Evolutionary conservation across 2,797 vertebrate species (phyloP).

Genomic region (Sebastes cheni): DNA sequence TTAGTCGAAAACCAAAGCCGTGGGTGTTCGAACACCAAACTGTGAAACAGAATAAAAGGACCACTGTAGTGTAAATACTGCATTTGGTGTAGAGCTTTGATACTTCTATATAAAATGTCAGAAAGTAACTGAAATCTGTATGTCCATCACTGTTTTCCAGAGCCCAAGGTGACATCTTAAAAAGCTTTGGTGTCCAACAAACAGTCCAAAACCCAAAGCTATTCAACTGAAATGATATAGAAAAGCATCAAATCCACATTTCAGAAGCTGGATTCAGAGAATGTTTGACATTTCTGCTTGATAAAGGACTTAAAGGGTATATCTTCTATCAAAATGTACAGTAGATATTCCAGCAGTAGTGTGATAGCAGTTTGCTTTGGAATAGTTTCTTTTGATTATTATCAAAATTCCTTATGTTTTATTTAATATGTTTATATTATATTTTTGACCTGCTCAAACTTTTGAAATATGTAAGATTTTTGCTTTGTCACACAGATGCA

Average conservation of each 20-base stretch:
- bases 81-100: background rate
- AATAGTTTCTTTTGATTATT: background rate
- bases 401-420: background rate
- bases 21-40: slow-evolving; percentile 36
- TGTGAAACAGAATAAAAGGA: slow-evolving; percentile 19
- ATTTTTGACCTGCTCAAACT: background rate
- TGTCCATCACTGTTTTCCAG: background rate
- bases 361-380: background rate
- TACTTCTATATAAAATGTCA: background rate
- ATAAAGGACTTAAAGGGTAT: background rate
- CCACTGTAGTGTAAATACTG: background rate
- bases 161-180: background rate
- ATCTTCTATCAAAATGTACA: background rate
- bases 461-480: background rate
- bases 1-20: slow-evolving; percentile 51
- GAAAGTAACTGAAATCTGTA: background rate
- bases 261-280: background rate
- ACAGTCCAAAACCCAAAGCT: background rate
- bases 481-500: background rate
- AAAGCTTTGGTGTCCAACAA: background rate
- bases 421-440: background rate
- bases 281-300: background rate
- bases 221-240: background rate
- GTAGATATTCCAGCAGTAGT: background rate
- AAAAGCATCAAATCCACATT: background rate